Evolutionary conservation across 2,888 invertebrate species (phyloP).

Genomic region (Agrochola litura): DNA sequence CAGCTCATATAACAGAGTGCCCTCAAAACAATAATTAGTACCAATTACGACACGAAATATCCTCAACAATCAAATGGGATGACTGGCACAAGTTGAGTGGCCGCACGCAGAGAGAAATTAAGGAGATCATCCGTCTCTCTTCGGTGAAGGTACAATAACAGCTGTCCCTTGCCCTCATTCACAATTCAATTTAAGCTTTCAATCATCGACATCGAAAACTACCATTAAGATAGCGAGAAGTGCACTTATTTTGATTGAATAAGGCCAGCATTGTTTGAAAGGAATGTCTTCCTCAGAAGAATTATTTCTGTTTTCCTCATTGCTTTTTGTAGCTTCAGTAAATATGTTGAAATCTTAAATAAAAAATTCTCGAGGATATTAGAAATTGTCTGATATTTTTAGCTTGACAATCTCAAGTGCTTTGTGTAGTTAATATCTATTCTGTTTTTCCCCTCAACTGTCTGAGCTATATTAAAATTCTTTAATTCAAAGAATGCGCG

Average conservation of each 20-base stretch:
- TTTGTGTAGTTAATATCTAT: slow-evolving; percentile 54
- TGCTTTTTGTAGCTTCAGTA: slow-evolving; percentile 39
- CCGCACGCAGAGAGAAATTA: slow-evolving; percentile 87
- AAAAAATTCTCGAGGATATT: slow-evolving; percentile 59
- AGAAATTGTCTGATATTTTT: slow-evolving; percentile 54
- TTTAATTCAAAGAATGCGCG: slow-evolving; percentile 69
- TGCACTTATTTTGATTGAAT: slow-evolving; percentile 68
- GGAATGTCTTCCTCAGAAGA: slow-evolving; percentile 28
- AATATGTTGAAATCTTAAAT: slow-evolving; percentile 53
- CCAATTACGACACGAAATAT: slow-evolving; percentile 87
- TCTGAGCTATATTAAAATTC: slow-evolving; percentile 68
- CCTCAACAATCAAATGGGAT: slow-evolving; percentile 88
- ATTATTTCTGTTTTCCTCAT: slow-evolving; percentile 38
- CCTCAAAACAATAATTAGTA: slow-evolving; percentile 88
- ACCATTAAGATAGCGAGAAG: slow-evolving; percentile 70
- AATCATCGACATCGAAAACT: slow-evolving; percentile 75
- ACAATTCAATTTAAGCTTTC: slow-evolving; percentile 68
- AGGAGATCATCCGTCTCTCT: slow-evolving; percentile 76
- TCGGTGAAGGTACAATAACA: slow-evolving; percentile 64
- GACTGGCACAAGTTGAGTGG: slow-evolving; percentile 87
- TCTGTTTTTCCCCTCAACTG: slow-evolving; percentile 42
- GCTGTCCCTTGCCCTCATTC: slow-evolving; percentile 70
- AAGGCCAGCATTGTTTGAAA: slow-evolving; percentile 56
- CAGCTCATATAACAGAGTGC: slow-evolving; percentile 75
- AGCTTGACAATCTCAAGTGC: slow-evolving; percentile 57